Evolutionary conservation across 2,797 vertebrate species (phyloP), one percentile per base, ranked within the genome.

Genomic region (Scarus forsteni): DNA sequence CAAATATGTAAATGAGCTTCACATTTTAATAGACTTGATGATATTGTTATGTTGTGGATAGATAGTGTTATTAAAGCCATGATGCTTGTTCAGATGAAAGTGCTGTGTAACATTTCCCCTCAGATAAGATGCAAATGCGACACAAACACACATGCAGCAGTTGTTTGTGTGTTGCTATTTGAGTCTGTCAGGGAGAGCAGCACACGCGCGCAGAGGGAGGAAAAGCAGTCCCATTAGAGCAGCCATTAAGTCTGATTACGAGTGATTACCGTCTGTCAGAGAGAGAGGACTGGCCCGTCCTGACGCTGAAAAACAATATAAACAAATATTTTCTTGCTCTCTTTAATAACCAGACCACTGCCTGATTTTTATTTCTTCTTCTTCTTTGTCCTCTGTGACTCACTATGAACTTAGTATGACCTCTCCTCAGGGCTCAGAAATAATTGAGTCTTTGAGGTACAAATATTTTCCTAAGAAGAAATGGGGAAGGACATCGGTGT

Each of bases 211-310:
- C 4, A 15, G 48, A 61, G 52, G 55, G 72, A 80, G 86, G 79
- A 69, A 62, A 63, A 65, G 18, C 66, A 11, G 66, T 65, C 70
- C 72, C 81, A 83, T 79, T 69, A 77, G 63, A 69, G 67, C 6
- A 42, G 27, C 61, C 63, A 85, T 86, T 86, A 76, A 72, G 76
- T 80, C 74, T 88, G 75, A 85, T 88, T 85, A 76, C 70, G 66
- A 80, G 73, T 84, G 81, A 87, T 88, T 67, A 84, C 72, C 44
- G 36, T 77, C 66, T 59, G 70, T 72, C 39, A 10, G 75, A 58
- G 77, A 80, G 70, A 55, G 55, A 85, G 77, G 70, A 68, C 74
- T 68, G 45, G 70, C 60, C 63, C n/a, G 66, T 64, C 62, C 75
- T 70, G 76, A 56, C 62, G 50, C 69, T 72, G 66, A 73, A 66